Evolutionary conservation across 2,113 vertebrate species (phyloP).

Genomic region (Fregata magnificens): DNA sequence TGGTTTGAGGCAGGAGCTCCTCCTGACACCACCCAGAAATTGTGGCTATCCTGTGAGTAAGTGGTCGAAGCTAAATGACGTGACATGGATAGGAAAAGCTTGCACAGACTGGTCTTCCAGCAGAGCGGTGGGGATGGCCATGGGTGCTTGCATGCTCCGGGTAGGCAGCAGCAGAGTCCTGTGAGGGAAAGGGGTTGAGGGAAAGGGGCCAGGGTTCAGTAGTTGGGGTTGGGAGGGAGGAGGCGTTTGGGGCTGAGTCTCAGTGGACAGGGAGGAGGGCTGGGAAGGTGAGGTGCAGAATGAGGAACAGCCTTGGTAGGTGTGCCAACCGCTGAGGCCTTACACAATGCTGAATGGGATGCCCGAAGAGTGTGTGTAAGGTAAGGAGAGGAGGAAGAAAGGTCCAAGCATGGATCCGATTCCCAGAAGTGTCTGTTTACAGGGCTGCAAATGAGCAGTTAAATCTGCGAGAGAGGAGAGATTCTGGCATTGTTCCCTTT

Average conservation of each 20-base stretch:
- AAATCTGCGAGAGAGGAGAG: background rate
- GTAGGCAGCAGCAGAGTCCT: background rate
- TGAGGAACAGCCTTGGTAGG: background rate
- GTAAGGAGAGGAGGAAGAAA: background rate
- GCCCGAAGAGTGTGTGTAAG: background rate
- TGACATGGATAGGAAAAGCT: background rate
- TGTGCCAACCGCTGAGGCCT: background rate
- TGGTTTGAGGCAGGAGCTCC: background rate
- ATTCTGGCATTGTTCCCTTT: background rate
- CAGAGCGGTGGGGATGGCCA: background rate
- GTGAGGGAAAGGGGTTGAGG: background rate
- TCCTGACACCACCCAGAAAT: background rate
- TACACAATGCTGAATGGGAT: accelerated
- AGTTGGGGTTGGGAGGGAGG: background rate
- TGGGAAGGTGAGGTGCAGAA: background rate
- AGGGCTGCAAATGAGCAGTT: background rate
- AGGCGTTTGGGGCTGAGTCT: accelerated
- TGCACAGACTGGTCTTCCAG: accelerated
- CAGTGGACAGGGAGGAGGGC: background rate
- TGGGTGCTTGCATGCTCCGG: background rate
- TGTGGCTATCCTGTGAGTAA: background rate
- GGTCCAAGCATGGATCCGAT: background rate
- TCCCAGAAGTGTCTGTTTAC: background rate
- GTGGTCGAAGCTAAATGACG: background rate
- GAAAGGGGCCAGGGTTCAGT: background rate